Percentiles rank a stretch among this genome's conserved stretches.
Conservation (phyloP, 2,113 vertebrate genomes). For the Oceanites oceanicus region DNA sequence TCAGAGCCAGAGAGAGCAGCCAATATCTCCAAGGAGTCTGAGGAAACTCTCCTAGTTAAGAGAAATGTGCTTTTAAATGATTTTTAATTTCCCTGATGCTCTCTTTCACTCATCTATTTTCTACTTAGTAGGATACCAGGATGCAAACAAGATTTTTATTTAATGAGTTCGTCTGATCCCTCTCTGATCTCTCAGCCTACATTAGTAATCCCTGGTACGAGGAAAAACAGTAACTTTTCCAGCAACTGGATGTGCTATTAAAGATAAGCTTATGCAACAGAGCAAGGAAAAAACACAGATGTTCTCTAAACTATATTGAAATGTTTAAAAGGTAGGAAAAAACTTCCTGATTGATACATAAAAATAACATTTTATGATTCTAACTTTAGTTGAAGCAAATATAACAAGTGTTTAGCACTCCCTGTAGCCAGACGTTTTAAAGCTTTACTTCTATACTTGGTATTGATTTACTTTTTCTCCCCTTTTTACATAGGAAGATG, state of each 20-base stretch:
- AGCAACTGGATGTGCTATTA: neutral
- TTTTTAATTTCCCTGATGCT: constrained; percentile 16
- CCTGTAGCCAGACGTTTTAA: neutral
- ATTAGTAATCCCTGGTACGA: constrained; percentile 1
- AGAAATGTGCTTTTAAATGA: constrained; percentile 15
- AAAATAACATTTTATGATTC: neutral
- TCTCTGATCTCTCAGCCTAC: constrained; percentile 11
- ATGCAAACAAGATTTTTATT: constrained; percentile 22
- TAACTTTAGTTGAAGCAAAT: neutral
- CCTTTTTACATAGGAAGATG: neutral
- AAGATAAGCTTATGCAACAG: neutral
- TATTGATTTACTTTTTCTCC: neutral
- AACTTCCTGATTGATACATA: neutral
- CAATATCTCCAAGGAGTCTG: neutral
- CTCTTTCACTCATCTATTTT: neutral
- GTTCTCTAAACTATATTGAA: neutral
- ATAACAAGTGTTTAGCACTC: neutral
- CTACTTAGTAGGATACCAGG: neutral
- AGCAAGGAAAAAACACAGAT: neutral
- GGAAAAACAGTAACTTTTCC: neutral
- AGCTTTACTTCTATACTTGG: neutral
- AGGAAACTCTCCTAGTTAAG: neutral
- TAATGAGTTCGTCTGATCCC: constrained; percentile 19
- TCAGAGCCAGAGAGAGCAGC: neutral
- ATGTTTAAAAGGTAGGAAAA: neutral